A percentile compares a stretch with the other conserved stretches of the same genome.
These are phyloP conservation scores for Thymallus thymallus DNA, from an alignment of 2,113 vertebrate genomes.

Conservation along the genomic window DNA sequence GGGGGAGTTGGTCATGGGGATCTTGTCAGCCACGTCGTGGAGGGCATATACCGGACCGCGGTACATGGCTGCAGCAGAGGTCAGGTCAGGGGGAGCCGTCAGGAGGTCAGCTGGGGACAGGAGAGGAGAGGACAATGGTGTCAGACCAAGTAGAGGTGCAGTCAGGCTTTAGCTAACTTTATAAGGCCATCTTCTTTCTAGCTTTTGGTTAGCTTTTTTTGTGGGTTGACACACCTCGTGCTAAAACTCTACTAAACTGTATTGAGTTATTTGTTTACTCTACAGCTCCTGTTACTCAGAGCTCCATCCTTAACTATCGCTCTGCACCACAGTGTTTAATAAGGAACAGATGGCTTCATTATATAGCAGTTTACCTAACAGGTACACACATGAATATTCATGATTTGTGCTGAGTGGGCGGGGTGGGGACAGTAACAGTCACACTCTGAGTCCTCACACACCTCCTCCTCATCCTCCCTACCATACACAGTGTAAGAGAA, in stretches of 20 bases:
- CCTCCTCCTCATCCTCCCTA: conserved; percentile 15
- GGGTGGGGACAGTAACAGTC: conserved; percentile 4
- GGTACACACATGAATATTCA: conserved; percentile 64
- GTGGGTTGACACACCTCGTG: no score
- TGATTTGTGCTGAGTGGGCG: conserved; percentile 10
- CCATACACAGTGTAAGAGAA: neutral
- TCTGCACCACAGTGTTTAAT: conserved; percentile 53
- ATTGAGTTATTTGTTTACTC: no score
- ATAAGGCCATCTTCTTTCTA: no score
- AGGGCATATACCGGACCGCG: conserved; percentile 93
- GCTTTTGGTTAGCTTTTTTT: no score
- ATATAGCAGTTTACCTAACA: conserved; percentile 52
- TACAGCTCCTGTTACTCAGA: neutral
- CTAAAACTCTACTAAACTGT: no score
- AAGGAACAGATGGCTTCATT: conserved; percentile 68
- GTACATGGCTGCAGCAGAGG: conserved; percentile 95
- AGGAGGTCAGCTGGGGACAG: conserved; percentile 81
- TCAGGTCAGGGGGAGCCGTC: conserved; percentile 90
- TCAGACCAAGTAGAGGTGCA: neutral
- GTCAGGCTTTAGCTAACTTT: no score
- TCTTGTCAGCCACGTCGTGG: conserved; percentile 95
- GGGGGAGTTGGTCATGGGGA: conserved; percentile 97
- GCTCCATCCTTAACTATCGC: neutral
- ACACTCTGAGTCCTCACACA: conserved; percentile 29
- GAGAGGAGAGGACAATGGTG: conserved; percentile 7